Evolutionary conservation across 1,140 invertebrate genomes (phyloP).

Genomic region (Macrostomum lignano): DNA sequence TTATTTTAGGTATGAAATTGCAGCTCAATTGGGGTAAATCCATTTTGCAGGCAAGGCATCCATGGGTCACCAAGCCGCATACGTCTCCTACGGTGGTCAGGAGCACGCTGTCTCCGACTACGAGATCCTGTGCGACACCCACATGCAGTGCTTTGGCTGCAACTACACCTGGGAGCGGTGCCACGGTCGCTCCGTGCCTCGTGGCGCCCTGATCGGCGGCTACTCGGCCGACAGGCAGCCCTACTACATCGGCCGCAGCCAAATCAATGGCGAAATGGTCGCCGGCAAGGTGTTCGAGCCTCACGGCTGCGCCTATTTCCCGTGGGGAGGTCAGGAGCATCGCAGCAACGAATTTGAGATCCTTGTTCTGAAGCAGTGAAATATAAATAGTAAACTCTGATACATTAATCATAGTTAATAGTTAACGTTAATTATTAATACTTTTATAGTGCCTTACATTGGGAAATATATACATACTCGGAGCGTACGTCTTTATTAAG

Average conservation of each 20-base stretch:
- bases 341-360: neutral
- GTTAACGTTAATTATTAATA: no score
- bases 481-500: no score
- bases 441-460: no score
- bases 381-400: no score
- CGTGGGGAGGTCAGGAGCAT: neutral
- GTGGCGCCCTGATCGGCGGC: neutral
- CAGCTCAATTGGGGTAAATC: neutral
- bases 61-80: neutral
- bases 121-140: no score
- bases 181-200: neutral
- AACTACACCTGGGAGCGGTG: neutral
- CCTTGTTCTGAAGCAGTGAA: no score
- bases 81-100: constrained; percentile 1
- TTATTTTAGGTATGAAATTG: no score
- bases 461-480: no score
- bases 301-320: constrained; percentile 3
- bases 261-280: neutral
- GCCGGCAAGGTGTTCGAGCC: neutral
- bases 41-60: constrained; percentile 1
- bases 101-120: neutral
- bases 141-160: no score
- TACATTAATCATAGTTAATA: no score
- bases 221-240: no score
- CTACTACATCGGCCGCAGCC: neutral